Base-by-base conservation (phyloP, 2,797 vertebrate species). In the Chelon auratus region DNA sequence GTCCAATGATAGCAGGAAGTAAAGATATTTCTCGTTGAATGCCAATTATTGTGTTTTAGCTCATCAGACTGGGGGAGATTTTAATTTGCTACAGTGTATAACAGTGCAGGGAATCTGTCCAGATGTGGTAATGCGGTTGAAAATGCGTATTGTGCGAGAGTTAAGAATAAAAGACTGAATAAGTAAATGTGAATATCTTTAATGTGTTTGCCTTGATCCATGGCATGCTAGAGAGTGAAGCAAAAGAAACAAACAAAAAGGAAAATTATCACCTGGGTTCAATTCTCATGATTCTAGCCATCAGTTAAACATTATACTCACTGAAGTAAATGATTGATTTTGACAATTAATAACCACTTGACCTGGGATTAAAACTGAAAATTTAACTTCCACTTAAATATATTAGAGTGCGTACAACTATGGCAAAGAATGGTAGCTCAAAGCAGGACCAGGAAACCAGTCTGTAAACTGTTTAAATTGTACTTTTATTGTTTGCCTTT, bases 1-100 rank as follows among this genome's bases (percentile, higher is more conserved):
- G 61, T 85, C 62, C 76, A 7, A 68, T 77, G 81, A 72, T 72
- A 61, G 64, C 66, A 84, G 86, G 83, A 88, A 85, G 75, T 58
- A 37, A 57, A 77, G 62, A 80, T 47, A 67, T 82, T 83, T 71
- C 78, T 65, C 75, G 61, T 45, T 69, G 53, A 73, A 68, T 65
- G 54, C 22, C 64, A 40, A 69, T 50, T 70, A 54, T 76, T 78
- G 73, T 60, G 60, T 12, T 59, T 61, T 58, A 69, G 37, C 53
- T 62, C 53, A 57, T 18, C 24, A 24, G 24, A 5, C 30, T 6
- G 24, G 8, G 6, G 12, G 33, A 56, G 48, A 43, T 24, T 10
- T 22, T 62, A 4, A 36, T 2, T 30, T 20, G 24, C 24, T 30
- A 8, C 20, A 36, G 24, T 22, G 15, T 12, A 26, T 18, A 53